Conservation (phyloP, 2,113 vertebrate genomes). For the Peromyscus polionotus region DNA sequence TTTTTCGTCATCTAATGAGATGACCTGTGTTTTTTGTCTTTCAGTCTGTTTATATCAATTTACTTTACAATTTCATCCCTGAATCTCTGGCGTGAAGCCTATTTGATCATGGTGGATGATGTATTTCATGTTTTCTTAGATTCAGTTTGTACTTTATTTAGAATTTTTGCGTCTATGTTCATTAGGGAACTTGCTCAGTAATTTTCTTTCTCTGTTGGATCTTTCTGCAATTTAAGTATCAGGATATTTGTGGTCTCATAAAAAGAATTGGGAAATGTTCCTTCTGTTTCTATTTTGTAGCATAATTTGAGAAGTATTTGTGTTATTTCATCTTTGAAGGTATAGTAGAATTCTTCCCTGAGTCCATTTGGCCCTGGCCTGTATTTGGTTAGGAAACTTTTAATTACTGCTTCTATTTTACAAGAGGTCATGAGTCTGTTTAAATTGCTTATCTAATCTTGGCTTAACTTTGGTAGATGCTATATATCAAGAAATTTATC, state of each 20-base stretch:
- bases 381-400: not conserved
- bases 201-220: not conserved
- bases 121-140: not conserved
- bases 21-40: not conserved
- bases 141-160: not conserved
- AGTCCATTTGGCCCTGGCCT: not conserved
- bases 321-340: not conserved
- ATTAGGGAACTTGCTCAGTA: not conserved
- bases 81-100: not conserved
- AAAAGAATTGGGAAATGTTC: not conserved
- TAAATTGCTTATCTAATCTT: not conserved
- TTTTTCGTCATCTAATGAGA: not conserved
- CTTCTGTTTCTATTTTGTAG: not conserved
- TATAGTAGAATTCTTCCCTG: not conserved
- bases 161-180: not conserved
- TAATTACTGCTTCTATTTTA: not conserved
- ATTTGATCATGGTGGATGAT: not conserved
- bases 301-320: not conserved
- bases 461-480: not conserved
- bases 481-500: not conserved
- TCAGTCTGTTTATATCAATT: not conserved
- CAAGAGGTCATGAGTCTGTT: not conserved
- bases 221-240: not conserved
- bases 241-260: not conserved
- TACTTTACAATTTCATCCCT: not conserved